Evolutionary conservation across 2,888 invertebrate genomes (phyloP).

Genomic region (Microctonus hyperodae): DNA sequence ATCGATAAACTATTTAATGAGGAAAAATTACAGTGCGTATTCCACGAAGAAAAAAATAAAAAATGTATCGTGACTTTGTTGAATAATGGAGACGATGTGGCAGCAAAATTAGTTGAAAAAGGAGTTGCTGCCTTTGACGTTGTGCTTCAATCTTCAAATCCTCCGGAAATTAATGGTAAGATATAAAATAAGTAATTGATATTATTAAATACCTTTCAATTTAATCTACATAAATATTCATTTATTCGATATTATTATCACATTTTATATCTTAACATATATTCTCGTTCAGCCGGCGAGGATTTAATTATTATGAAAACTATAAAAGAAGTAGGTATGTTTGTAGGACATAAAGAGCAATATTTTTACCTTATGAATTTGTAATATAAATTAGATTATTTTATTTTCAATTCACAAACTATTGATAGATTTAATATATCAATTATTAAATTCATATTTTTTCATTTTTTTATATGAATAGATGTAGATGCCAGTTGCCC

Average conservation of each 20-base stretch:
- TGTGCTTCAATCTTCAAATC: slow-evolving; percentile 12
- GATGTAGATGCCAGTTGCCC: neutral
- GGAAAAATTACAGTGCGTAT: slow-evolving; percentile 68
- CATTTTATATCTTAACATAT: slow-evolving; percentile 12
- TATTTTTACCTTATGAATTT: too few relatives aligned
- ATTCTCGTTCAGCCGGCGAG: slow-evolving; percentile 20
- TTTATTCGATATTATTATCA: slow-evolving; percentile 7
- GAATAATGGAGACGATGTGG: slow-evolving; percentile 65
- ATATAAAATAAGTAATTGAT: neutral
- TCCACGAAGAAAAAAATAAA: slow-evolving; percentile 64
- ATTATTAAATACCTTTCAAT: too few relatives aligned
- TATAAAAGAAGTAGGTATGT: slow-evolving; percentile 33
- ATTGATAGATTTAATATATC: too few relatives aligned
- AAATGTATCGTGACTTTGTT: slow-evolving; percentile 66
- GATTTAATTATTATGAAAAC: slow-evolving; percentile 21
- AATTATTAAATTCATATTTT: too few relatives aligned
- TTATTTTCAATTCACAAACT: too few relatives aligned
- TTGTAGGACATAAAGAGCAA: too few relatives aligned
- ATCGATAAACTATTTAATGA: slow-evolving; percentile 71
- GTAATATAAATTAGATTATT: too few relatives aligned
- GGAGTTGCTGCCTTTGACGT: slow-evolving; percentile 61
- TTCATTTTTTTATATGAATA: slow-evolving; percentile 22
- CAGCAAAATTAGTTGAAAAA: slow-evolving; percentile 65
- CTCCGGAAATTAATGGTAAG: neutral
- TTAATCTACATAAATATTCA: neutral